Evolutionary conservation across 2,113 vertebrate species (phyloP).

Genomic region (Pygoscelis antarcticus): DNA sequence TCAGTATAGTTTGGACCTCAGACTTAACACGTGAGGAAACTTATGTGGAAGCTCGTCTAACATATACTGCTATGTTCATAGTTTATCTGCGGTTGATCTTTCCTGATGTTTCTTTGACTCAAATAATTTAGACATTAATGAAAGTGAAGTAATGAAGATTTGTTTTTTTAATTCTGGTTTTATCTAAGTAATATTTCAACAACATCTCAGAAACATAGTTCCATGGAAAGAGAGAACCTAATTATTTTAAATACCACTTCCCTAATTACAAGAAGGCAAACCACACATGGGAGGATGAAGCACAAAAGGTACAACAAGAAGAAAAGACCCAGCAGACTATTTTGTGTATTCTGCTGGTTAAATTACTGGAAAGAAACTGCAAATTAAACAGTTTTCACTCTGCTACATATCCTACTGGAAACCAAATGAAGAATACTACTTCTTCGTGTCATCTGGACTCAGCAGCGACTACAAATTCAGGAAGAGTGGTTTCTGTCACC

Average conservation of each 20-base stretch:
- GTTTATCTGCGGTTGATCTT: neutral
- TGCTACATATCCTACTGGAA: neutral
- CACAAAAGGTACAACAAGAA: neutral
- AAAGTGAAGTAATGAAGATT: neutral
- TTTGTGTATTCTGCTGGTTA: neutral
- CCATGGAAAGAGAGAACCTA: neutral
- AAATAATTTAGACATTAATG: neutral
- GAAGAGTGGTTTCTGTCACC: slow-evolving; percentile 39
- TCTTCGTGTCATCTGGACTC: neutral
- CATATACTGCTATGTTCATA: rapidly evolving
- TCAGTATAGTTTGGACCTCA: neutral
- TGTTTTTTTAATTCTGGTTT: neutral
- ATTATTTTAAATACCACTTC: neutral
- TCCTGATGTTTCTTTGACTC: neutral
- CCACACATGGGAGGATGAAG: neutral
- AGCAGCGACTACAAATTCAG: neutral
- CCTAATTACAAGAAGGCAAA: neutral
- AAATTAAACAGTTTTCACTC: neutral
- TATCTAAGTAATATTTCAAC: neutral
- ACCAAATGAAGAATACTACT: neutral
- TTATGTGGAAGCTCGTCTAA: neutral
- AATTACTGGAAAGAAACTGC: neutral
- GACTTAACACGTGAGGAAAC: neutral
- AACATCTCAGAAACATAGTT: neutral
- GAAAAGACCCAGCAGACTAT: neutral